These are phyloP conservation scores for Punctoribates punctum DNA, from an alignment of 2,888 invertebrate genomes.

Conservation along the genomic window DNA sequence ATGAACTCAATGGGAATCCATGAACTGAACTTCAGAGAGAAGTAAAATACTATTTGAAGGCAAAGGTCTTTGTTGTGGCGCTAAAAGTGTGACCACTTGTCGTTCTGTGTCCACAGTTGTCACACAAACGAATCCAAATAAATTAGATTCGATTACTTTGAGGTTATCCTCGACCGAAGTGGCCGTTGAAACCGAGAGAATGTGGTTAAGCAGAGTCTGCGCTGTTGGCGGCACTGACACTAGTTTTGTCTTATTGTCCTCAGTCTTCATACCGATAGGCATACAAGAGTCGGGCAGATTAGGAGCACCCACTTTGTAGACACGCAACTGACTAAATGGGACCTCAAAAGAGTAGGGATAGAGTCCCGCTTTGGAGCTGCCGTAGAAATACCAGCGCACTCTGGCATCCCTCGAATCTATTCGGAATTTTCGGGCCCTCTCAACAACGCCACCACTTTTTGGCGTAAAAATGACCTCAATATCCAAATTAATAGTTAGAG, in stretches of 20 bases:
- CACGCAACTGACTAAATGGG: slow-evolving; percentile 79
- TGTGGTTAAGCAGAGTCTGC: slow-evolving; percentile 71
- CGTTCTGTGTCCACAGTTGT: slow-evolving; percentile 79
- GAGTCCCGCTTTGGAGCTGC: slow-evolving; percentile 60
- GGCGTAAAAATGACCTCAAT: slow-evolving; percentile 87
- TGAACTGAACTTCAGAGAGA: slow-evolving; percentile 86
- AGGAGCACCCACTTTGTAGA: slow-evolving; percentile 79
- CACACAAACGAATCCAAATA: slow-evolving; percentile 85
- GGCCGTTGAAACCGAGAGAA: slow-evolving; percentile 83
- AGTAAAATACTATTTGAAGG: slow-evolving; percentile 75
- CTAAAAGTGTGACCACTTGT: slow-evolving; percentile 79
- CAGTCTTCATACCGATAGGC: slow-evolving; percentile 90
- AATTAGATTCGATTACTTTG: slow-evolving; percentile 72
- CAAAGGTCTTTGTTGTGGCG: slow-evolving; percentile 88
- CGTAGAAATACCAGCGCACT: slow-evolving; percentile 94
- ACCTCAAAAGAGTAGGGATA: slow-evolving; percentile 94
- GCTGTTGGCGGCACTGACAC: slow-evolving; percentile 71
- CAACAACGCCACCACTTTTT: slow-evolving; percentile 85
- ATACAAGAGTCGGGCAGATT: slow-evolving; percentile 85
- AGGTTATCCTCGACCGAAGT: slow-evolving; percentile 67
- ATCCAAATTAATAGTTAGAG: slow-evolving; percentile 52
- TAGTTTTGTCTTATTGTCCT: slow-evolving; percentile 81
- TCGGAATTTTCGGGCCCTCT: slow-evolving; percentile 17
- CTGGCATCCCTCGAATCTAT: slow-evolving; percentile 72
- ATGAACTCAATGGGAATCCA: slow-evolving; percentile 66